These are phyloP conservation scores for Napeogenes inachia DNA, from an alignment of 2,888 invertebrate species.

Conservation along the genomic window DNA sequence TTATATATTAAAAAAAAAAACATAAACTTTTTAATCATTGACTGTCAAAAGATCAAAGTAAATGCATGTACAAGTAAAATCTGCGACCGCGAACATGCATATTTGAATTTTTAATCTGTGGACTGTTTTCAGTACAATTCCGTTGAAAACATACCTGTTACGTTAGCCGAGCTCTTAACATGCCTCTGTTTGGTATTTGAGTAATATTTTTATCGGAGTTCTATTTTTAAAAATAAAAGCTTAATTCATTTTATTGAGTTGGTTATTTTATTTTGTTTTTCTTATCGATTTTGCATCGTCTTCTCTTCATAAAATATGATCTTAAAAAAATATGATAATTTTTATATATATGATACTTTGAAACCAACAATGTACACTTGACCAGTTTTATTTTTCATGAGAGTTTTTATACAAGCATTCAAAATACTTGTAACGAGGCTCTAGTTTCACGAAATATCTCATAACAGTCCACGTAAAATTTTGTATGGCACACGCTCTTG, in stretches of 20 bases:
- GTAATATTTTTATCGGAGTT: too few relatives aligned
- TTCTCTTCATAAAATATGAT: too few relatives aligned
- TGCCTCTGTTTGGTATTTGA: too few relatives aligned
- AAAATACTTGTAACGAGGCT: slow-evolving; percentile 3
- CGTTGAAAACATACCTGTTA: slow-evolving; percentile 31
- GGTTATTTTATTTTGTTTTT: too few relatives aligned
- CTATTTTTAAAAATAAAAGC: too few relatives aligned
- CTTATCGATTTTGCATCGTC: too few relatives aligned
- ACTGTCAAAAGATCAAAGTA: slow-evolving; percentile 12
- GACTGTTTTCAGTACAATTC: slow-evolving; percentile 37
- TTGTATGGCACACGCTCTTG: slow-evolving; percentile 15
- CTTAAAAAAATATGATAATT: too few relatives aligned
- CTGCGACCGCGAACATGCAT: slow-evolving; percentile 15
- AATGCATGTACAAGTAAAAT: slow-evolving; percentile 13
- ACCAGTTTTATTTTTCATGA: neutral
- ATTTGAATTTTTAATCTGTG: slow-evolving; percentile 51
- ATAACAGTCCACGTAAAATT: slow-evolving; percentile 18
- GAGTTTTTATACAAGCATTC: slow-evolving; percentile 2
- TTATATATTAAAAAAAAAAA: too few relatives aligned
- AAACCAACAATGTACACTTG: neutral
- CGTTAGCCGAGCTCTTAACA: neutral
- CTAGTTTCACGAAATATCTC: slow-evolving; percentile 8
- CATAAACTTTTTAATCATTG: too few relatives aligned
- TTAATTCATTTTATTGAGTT: too few relatives aligned
- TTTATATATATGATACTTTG: too few relatives aligned